A percentile compares a stretch with the other conserved stretches of the same genome.
Evolutionary conservation across 2,113 vertebrate species (phyloP).

Genomic region (Arenaria interpres): DNA sequence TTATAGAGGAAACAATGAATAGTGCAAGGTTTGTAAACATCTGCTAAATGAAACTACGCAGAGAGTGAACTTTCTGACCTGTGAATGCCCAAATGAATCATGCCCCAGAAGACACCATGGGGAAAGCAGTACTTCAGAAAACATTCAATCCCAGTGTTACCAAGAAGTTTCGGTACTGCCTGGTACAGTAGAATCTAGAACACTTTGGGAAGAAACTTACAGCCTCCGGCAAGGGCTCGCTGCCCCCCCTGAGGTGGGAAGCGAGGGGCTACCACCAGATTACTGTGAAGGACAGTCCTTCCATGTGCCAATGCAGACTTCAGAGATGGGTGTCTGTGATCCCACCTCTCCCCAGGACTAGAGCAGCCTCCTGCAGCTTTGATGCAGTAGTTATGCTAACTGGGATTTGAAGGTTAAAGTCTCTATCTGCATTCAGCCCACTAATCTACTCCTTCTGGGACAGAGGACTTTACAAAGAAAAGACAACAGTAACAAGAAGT

Average conservation of each 20-base stretch:
- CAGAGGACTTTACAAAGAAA: not conserved
- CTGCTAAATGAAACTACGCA: not conserved
- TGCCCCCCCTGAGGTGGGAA: accelerated
- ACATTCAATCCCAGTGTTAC: accelerated
- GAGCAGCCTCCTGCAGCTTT: not conserved
- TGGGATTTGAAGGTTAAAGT: not conserved
- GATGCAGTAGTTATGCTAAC: not conserved
- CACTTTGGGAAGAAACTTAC: not conserved
- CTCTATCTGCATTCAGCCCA: not conserved
- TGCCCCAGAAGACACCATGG: not conserved
- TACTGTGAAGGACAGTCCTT: not conserved
- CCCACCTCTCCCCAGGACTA: not conserved
- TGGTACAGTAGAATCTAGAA: not conserved
- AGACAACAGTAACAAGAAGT: not conserved
- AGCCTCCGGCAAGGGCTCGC: not conserved
- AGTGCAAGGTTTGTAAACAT: not conserved
- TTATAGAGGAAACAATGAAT: not conserved
- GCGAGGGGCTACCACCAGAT: accelerated
- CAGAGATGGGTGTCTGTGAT: accelerated
- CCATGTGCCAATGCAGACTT: not conserved
- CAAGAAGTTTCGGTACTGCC: not conserved
- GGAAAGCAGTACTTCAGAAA: not conserved
- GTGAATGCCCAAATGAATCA: not conserved
- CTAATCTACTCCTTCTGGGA: not conserved
- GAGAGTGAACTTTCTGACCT: not conserved